These are phyloP conservation scores for Lobophora halterata DNA, from an alignment of 2,888 invertebrate genomes.

Conservation along the genomic window DNA sequence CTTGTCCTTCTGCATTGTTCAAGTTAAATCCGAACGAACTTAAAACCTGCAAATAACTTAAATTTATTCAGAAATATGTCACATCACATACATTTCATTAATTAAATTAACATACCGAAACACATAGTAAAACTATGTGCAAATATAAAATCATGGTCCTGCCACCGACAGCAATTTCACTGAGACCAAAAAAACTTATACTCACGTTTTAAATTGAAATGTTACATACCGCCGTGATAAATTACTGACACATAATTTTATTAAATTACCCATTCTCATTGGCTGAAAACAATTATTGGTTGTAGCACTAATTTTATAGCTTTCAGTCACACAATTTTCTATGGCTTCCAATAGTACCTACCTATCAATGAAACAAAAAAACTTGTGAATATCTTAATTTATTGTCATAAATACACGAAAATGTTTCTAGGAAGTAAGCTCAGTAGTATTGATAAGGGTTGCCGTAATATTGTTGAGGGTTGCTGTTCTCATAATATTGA, in stretches of 20 bases:
- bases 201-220: constrained; percentile 17
- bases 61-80: background rate
- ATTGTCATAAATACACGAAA: background rate
- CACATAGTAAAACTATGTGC: constrained; percentile 1
- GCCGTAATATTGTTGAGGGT: too few species aligned
- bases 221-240: constrained; percentile 16
- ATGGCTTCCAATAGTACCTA: too few species aligned
- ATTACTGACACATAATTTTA: constrained; percentile 16
- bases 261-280: constrained; percentile 12
- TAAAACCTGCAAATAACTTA: constrained; percentile 14
- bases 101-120: constrained; percentile 11
- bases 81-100: background rate
- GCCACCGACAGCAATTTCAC: constrained; percentile 1
- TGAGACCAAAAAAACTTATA: constrained; percentile 5
- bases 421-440: too few species aligned
- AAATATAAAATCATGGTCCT: constrained; percentile 12
- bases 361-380: too few species aligned
- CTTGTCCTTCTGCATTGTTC: background rate
- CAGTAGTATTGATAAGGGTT: too few species aligned
- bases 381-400: too few species aligned
- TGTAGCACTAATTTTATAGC: too few species aligned
- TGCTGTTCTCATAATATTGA: too few species aligned
- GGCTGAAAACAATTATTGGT: background rate
- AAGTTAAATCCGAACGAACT: constrained; percentile 1
- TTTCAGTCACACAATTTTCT: too few species aligned